Conservation (phyloP, 2,113 vertebrate species). For the Oryzias celebensis region DNA sequence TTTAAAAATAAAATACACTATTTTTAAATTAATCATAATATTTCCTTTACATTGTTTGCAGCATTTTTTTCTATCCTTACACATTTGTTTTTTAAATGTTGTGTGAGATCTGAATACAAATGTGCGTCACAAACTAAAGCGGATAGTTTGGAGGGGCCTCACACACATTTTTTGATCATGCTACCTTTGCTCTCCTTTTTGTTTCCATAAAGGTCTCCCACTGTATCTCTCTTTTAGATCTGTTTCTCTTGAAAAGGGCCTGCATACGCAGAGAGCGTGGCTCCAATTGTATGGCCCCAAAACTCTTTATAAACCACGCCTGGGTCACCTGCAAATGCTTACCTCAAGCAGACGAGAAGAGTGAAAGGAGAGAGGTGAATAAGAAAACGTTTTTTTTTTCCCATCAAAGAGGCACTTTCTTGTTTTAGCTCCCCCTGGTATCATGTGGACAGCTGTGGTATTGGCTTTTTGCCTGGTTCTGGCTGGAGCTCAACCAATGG, state of each 20-base stretch:
- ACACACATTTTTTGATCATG: conserved; percentile 55
- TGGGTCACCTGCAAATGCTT: conserved; percentile 48
- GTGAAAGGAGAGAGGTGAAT: conserved; percentile 26
- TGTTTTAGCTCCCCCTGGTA: conserved; percentile 5
- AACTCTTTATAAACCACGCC: conserved; percentile 70
- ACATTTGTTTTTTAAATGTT: too few relatives aligned
- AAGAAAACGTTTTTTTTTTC: conserved; percentile 6
- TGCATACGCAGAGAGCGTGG: conserved; percentile 36
- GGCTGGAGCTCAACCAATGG: conserved; percentile 62
- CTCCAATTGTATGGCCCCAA: conserved; percentile 19
- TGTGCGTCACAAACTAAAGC: conserved; percentile 28
- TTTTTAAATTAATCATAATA: too few relatives aligned
- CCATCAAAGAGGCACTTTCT: conserved; percentile 1
- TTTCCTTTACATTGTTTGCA: too few relatives aligned
- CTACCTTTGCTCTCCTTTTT: conserved; percentile 69
- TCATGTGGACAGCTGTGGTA: conserved; percentile 73
- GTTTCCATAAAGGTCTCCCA: conserved; percentile 77
- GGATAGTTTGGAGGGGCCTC: conserved; percentile 29
- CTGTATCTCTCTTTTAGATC: conserved; percentile 65
- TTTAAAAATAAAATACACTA: too few relatives aligned
- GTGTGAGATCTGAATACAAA: not conserved
- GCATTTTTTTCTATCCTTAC: too few relatives aligned
- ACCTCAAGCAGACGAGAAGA: conserved; percentile 38
- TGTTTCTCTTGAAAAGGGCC: conserved; percentile 32
- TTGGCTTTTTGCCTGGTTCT: conserved; percentile 75